A percentile compares a stretch with the other conserved stretches of the same genome.
phyloP scores from a whole-genome alignment of 2,113 vertebrate genomes.

The Zeus faber region DNA sequence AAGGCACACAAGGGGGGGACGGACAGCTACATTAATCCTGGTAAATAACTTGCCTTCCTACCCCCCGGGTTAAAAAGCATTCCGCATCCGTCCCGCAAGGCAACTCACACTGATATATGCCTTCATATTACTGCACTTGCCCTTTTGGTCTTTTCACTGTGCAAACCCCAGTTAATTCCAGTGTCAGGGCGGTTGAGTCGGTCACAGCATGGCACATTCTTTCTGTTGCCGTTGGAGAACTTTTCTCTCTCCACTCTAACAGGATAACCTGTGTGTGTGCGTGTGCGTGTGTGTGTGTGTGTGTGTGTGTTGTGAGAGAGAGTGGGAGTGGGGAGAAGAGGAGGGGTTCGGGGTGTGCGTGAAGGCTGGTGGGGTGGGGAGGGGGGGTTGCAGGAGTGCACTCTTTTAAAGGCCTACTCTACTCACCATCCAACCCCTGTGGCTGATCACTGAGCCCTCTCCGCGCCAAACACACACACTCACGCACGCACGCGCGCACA shows the following conservation, averaged over 20 bases:
- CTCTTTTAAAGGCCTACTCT: conserved; percentile 52
- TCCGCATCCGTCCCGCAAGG: conserved; percentile 50
- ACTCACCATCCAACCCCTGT: conserved; percentile 59
- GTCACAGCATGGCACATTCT: conserved; percentile 74
- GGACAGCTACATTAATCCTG: no score
- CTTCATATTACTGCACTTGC: conserved; percentile 51
- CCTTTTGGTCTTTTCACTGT: conserved; percentile 43
- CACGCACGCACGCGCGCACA: conserved; percentile 29
- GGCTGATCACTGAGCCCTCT: conserved; percentile 57
- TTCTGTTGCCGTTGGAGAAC: conserved; percentile 77
- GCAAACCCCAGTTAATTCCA: conserved; percentile 64
- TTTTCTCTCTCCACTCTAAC: conserved; percentile 60
- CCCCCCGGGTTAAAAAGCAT: no score
- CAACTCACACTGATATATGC: conserved; percentile 61
- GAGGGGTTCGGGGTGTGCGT: no score
- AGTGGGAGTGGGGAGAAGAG: not conserved
- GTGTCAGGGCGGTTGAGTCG: conserved; percentile 50
- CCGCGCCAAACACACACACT: conserved; percentile 31
- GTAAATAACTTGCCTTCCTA: no score
- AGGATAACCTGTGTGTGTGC: conserved; percentile 65
- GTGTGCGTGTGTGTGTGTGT: conserved; percentile 14
- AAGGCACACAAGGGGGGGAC: conserved; percentile 37
- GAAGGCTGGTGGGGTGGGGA: no score
- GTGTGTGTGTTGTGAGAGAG: conserved; percentile 32
- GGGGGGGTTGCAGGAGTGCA: conserved; percentile 32